Evolutionary conservation across 2,113 vertebrate species (phyloP).

Genomic region (Hemicordylus capensis): DNA sequence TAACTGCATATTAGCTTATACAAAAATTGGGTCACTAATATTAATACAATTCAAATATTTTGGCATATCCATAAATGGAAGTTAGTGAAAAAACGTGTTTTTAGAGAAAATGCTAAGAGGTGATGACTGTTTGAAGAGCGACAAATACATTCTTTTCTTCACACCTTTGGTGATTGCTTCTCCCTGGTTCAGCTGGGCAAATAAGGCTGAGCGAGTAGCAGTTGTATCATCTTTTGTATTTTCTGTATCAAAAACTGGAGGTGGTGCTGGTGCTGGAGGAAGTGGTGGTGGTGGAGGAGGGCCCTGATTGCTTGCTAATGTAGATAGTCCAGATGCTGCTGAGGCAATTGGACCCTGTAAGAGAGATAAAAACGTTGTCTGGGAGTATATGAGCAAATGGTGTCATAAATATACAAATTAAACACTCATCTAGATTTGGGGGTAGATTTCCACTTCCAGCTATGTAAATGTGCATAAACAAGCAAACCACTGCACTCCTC

Average conservation of each 20-base stretch:
- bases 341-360: constrained; percentile 87
- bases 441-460: too few species aligned
- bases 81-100: neutral
- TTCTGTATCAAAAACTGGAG: constrained; percentile 77
- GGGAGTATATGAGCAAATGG: neutral
- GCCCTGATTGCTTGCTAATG: constrained; percentile 68
- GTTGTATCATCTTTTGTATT: constrained; percentile 66
- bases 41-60: neutral
- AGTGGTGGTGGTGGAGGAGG: constrained; percentile 68
- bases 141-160: constrained; percentile 8
- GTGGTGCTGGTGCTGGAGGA: constrained; percentile 83
- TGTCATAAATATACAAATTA: neutral
- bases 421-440: too few species aligned
- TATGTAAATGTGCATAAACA: too few species aligned
- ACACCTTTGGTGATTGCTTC: constrained; percentile 92
- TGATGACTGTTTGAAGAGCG: neutral
- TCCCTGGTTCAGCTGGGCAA: constrained; percentile 94
- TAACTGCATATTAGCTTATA: neutral
- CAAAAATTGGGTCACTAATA: neutral
- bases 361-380: neutral
- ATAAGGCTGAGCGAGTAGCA: constrained; percentile 85
- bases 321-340: constrained; percentile 61
- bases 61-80: neutral
- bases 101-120: neutral
- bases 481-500: too few species aligned